A percentile compares a stretch with the other conserved stretches of the same genome.
phyloP scores from a whole-genome alignment of 1,140 invertebrate genomes.

The Melanaphis sacchari region DNA sequence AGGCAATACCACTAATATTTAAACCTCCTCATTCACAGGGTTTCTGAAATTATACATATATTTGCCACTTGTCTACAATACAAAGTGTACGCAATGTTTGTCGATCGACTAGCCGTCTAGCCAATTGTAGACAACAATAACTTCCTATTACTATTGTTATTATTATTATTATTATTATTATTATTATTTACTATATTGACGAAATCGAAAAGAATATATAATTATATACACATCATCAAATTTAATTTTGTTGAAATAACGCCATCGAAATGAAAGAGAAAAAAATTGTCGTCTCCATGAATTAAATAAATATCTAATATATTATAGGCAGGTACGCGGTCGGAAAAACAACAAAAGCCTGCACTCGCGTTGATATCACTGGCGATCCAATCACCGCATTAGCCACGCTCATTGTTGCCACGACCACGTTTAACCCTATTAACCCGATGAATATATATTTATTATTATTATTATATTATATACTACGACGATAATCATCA shows the following conservation, averaged over 20 bases:
- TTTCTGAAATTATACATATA: background rate
- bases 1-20: background rate
- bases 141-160: background rate
- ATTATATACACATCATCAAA: background rate
- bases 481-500: background rate
- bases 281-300: background rate
- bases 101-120: background rate
- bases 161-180: background rate
- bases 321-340: background rate
- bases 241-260: background rate
- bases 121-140: background rate
- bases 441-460: background rate
- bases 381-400: background rate
- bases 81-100: background rate
- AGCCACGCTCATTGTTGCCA: background rate
- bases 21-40: background rate
- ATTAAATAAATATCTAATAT: background rate
- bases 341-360: background rate
- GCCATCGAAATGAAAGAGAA: background rate
- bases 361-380: background rate
- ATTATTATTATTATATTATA: slow-evolving; percentile 2
- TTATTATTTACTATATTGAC: background rate
- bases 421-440: slow-evolving; percentile 29
- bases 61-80: too few species aligned
- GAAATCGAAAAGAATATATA: background rate